Conservation (phyloP, 1,140 invertebrate genomes). For the Drosophila trapezifrons region DNA sequence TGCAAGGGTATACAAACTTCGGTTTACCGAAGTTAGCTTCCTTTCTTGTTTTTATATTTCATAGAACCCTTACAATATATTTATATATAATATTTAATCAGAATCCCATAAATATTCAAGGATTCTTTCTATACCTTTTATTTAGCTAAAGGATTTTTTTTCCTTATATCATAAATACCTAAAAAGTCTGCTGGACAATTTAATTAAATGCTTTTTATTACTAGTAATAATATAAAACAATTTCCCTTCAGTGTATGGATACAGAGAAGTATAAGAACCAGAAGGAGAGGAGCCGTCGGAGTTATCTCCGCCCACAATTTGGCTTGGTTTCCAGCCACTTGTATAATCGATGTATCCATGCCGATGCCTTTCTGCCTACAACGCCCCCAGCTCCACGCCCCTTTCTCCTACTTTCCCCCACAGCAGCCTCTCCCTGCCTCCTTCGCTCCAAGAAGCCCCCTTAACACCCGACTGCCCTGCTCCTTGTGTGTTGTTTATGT, state of each 20-base stretch:
- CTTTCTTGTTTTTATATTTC: no score
- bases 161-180: no score
- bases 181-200: no score
- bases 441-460: conserved; percentile 1
- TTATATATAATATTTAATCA: no score
- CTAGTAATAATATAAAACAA: not conserved
- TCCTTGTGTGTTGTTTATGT: conserved; percentile 63
- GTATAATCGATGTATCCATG: conserved; percentile 82
- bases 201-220: no score
- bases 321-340: conserved; percentile 54
- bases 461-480: conserved; percentile 12
- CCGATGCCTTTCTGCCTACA: conserved; percentile 63
- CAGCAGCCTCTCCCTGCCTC: not conserved
- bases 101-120: no score
- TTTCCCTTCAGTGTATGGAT: not conserved
- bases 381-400: conserved; percentile 23
- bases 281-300: conserved; percentile 29
- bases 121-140: no score
- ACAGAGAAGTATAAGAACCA: conserved; percentile 3
- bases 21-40: no score
- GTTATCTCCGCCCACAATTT: conserved; percentile 51
- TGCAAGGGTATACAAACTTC: no score
- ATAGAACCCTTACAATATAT: no score
- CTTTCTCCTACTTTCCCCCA: not conserved
- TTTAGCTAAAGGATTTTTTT: no score